Evolutionary conservation across 2,888 invertebrate genomes (phyloP).

Genomic region (Glaucopsyche alexis): DNA sequence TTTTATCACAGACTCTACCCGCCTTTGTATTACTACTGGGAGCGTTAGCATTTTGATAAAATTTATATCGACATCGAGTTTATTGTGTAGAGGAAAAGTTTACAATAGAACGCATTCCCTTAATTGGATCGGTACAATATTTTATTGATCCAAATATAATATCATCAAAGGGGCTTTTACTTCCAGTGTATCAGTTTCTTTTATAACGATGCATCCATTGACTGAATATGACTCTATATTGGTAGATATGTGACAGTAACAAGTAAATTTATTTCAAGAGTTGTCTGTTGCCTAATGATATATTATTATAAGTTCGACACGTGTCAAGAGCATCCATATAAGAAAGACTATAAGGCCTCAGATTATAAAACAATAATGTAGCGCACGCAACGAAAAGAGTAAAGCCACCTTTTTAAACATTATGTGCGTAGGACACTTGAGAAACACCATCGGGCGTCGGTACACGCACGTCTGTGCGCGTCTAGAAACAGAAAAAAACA

Average conservation of each 20-base stretch:
- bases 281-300: not conserved
- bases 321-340: too few relatives aligned
- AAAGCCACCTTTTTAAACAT: too few relatives aligned
- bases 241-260: not conserved
- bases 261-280: not conserved
- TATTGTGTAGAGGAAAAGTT: conserved; percentile 23
- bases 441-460: too few relatives aligned
- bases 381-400: too few relatives aligned
- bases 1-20: conserved; percentile 32
- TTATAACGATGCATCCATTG: not conserved
- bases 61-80: conserved; percentile 17
- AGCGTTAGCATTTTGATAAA: conserved; percentile 27
- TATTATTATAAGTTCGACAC: too few relatives aligned
- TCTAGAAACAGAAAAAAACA: too few relatives aligned
- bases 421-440: not conserved
- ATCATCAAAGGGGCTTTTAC: not conserved
- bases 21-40: conserved; percentile 25
- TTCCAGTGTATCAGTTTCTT: not conserved
- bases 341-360: too few relatives aligned
- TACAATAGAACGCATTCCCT: not conserved
- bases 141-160: not conserved
- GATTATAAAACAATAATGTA: too few relatives aligned
- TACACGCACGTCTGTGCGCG: too few relatives aligned
- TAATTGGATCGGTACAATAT: conserved; percentile 9
- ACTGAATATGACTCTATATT: not conserved